Evolutionary conservation across 2,888 invertebrate species (phyloP), one percentile per base, ranked within the genome.

Genomic region (Eupithecia centaureata): DNA sequence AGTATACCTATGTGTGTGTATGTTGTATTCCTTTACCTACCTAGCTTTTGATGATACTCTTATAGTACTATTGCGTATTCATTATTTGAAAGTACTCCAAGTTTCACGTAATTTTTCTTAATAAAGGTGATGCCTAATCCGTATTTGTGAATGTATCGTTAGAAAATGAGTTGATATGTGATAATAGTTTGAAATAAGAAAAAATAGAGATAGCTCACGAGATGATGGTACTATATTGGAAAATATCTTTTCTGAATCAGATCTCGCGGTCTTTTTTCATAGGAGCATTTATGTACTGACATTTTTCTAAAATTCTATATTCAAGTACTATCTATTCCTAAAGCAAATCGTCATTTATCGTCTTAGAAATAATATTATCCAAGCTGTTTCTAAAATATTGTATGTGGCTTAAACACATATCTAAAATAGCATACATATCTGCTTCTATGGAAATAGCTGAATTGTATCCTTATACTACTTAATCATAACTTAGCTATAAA

Each of bases 181-280:
- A 92, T 92, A 91, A 87, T 90, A 91, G 88, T 83, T 84, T 81
- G 85, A 78, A 81, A 78, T 88, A 86, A 85, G 86, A 77, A 75
- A 30, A 61, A 76, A 77, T 82, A 84, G 79, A 77, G 73, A 76
- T 82, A 82, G 79, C 76, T 70, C 57, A 61, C 47, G 38, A 57
- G 63, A 67, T 65, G 56, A 58, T 62, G 64, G 25, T 65, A 63
- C 63, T 67, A 52, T 5, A 57, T 25, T 42, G 35, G 35, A 59
- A 57, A 59, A 35, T 32, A 38, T 18, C 27, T 56, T 63, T 62
- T 65, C 59, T 69, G 64, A 63, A 42, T 66, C 61, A 79, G 86
- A 87, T 87, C 82, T 84, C 81, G 82, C 52, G 59, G 63, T 77
- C 73, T 72, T 75, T 74, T 85, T 88, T 91, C 90, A 91, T 91